Conservation (phyloP, 1,140 invertebrate species). For the Ctenoplectra terminalis region DNA sequence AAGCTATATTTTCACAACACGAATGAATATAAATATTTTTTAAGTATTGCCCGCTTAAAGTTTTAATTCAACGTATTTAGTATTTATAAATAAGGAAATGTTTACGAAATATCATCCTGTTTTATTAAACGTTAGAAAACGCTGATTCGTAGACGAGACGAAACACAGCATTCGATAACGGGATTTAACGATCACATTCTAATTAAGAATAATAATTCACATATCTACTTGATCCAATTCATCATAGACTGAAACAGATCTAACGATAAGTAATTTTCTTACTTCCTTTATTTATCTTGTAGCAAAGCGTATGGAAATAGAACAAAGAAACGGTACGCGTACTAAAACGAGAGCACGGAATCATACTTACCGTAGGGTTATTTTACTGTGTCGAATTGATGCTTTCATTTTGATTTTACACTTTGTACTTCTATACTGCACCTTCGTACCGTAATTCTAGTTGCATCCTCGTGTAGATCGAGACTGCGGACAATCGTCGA, state of each 20-base stretch:
- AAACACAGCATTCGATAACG: too few species aligned
- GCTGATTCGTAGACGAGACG: too few species aligned
- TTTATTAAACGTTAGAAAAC: too few species aligned
- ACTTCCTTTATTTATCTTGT: not conserved
- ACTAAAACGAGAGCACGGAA: not conserved
- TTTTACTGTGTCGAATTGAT: not conserved
- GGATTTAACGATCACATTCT: too few species aligned
- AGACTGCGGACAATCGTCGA: not conserved
- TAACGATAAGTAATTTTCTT: not conserved
- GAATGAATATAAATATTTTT: too few species aligned
- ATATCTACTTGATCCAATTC: not conserved
- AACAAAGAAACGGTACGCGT: not conserved
- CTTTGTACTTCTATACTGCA: not conserved
- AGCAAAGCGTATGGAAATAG: not conserved
- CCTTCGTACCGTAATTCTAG: not conserved
- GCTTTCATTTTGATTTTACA: constrained; percentile 18
- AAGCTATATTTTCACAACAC: too few species aligned
- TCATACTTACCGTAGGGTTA: not conserved
- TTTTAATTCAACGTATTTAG: too few species aligned
- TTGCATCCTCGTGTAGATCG: constrained; percentile 13
- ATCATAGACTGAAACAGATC: not conserved
- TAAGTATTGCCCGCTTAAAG: too few species aligned
- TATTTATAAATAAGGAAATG: too few species aligned
- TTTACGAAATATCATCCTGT: too few species aligned
- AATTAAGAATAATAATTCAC: not conserved